Conservation (phyloP, 2,113 vertebrate genomes). For the Otus sunia region DNA sequence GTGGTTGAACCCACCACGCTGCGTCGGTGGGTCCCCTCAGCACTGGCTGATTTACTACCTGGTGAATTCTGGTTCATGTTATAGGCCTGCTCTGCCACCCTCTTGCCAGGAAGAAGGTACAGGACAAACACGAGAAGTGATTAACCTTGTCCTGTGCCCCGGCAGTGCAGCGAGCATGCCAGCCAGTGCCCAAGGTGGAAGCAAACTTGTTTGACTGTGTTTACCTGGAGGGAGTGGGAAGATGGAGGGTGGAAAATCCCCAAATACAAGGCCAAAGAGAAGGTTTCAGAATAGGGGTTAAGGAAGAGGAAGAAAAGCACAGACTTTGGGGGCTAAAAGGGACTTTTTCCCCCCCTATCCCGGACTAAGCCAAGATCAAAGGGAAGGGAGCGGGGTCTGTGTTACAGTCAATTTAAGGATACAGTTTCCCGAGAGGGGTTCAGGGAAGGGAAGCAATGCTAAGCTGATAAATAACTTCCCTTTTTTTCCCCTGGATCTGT, state of each 20-base stretch:
- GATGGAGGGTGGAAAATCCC: slow-evolving; percentile 9
- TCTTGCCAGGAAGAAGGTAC: neutral
- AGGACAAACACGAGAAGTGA: neutral
- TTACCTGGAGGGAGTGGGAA: neutral
- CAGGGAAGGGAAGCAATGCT: neutral
- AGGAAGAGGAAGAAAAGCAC: slow-evolving; percentile 7
- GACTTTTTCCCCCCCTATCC: neutral
- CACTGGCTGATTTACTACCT: accelerated
- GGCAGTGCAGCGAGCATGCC: accelerated
- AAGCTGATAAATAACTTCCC: neutral
- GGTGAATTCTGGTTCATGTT: neutral
- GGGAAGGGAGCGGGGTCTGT: neutral
- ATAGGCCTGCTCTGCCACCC: neutral
- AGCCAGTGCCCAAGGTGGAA: neutral
- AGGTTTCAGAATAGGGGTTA: neutral
- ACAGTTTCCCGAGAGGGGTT: neutral
- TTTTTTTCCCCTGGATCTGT: neutral
- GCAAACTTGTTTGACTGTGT: neutral
- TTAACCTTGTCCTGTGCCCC: neutral
- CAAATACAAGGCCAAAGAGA: neutral
- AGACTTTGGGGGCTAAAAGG: neutral
- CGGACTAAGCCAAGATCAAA: neutral
- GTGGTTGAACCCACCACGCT: neutral
- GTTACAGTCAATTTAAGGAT: neutral
- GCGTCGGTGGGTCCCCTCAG: neutral